Conservation (phyloP, 1,140 invertebrate genomes). For the Drosophila tristis region DNA sequence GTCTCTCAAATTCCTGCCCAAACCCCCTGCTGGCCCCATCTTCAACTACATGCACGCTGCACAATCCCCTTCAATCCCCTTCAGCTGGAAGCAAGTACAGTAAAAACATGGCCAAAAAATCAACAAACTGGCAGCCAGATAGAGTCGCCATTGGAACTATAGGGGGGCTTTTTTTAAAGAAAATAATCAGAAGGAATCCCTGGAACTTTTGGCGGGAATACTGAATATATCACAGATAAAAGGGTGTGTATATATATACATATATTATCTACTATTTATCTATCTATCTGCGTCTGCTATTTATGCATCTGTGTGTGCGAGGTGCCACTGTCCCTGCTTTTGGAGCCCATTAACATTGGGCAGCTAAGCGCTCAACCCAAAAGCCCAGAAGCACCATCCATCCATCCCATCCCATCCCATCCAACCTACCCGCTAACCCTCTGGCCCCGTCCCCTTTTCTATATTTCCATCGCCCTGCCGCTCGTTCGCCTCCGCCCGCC, state of each 20-base stretch:
- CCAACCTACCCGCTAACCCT: neutral
- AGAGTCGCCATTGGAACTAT: no score
- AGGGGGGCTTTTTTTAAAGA: no score
- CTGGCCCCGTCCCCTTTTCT: neutral
- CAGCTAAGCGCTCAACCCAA: constrained; percentile 34
- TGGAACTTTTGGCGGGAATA: no score
- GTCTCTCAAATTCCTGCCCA: no score
- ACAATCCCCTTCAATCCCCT: no score
- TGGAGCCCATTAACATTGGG: constrained; percentile 34
- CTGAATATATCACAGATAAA: no score
- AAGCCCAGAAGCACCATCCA: no score
- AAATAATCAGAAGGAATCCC: no score
- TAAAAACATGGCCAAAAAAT: neutral
- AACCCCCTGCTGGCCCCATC: no score
- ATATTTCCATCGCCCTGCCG: neutral
- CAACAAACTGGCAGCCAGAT: no score
- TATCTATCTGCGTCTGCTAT: neutral
- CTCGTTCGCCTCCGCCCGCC: neutral
- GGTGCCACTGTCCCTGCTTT: constrained; percentile 16
- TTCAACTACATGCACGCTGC: neutral
- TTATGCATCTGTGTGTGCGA: neutral
- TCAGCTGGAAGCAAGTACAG: no score
- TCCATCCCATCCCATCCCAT: constrained; percentile 1
- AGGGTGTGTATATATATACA: neutral
- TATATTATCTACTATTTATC: constrained; percentile 1